Conservation (phyloP, 2,888 invertebrate species). For the Cantharis nigra region DNA sequence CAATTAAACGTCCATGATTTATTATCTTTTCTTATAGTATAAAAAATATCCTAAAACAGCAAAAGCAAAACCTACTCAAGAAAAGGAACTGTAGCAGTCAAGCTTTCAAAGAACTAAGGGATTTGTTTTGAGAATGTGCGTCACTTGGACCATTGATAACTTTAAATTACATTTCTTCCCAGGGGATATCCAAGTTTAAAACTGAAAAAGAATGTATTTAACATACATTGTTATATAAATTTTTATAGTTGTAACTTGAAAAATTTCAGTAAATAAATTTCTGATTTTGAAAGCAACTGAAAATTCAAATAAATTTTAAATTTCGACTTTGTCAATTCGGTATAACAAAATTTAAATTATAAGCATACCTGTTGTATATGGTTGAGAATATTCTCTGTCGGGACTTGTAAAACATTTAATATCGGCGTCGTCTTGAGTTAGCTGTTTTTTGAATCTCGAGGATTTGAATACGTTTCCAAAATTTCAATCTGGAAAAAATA, state of each 20-base stretch:
- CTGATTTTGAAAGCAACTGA: neutral
- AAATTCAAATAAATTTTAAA: neutral
- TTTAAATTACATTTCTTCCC: neutral
- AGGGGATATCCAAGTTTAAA: neutral
- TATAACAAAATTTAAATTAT: neutral
- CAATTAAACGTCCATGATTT: no score
- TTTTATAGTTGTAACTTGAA: neutral
- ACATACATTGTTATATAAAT: neutral
- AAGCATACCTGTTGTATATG: conserved; percentile 59
- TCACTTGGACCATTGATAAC: neutral
- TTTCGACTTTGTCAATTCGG: neutral
- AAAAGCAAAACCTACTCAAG: neutral
- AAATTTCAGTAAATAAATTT: neutral
- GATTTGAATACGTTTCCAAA: conserved; percentile 75
- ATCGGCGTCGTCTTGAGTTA: conserved; percentile 54
- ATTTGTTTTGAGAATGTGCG: neutral
- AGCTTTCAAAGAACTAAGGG: neutral
- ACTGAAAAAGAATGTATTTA: neutral
- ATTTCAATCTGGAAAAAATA: conserved; percentile 67
- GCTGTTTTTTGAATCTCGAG: conserved; percentile 63
- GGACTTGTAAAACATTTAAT: conserved; percentile 59
- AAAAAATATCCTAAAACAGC: neutral
- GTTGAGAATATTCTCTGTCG: conserved; percentile 62
- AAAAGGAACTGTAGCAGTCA: neutral
- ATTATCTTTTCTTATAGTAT: neutral